Conservation (phyloP, 2,888 invertebrate species). For the Alitta virens region DNA sequence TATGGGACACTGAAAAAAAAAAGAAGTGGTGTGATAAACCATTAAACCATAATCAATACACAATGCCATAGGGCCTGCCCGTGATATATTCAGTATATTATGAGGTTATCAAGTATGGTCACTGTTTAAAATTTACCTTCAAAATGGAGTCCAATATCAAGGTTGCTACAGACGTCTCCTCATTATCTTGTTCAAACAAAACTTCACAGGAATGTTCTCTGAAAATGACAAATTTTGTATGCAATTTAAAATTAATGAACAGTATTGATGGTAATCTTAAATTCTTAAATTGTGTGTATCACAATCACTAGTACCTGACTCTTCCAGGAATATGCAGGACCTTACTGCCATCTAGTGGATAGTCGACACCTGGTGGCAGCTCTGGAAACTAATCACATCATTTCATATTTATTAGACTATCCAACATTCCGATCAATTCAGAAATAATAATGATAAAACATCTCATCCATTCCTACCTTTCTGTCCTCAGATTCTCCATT, state of each 20-base stretch:
- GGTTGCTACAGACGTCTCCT: constrained; percentile 77
- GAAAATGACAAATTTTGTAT: neutral
- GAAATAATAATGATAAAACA: too few relatives aligned
- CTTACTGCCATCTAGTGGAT: constrained; percentile 67
- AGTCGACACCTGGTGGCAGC: constrained; percentile 62
- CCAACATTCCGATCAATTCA: too few relatives aligned
- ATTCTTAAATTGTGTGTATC: neutral
- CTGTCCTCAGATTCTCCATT: constrained; percentile 18
- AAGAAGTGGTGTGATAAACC: neutral
- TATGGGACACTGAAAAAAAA: constrained; percentile 67
- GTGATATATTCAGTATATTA: too few relatives aligned
- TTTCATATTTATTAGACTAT: neutral
- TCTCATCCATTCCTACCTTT: neutral
- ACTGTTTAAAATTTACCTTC: constrained; percentile 23
- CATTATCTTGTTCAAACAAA: constrained; percentile 66
- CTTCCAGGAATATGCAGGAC: constrained; percentile 68
- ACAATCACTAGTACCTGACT: constrained; percentile 57
- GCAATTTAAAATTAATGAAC: neutral
- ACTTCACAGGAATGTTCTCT: constrained; percentile 31
- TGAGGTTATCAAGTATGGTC: too few relatives aligned
- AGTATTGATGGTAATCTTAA: neutral
- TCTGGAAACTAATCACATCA: constrained; percentile 19
- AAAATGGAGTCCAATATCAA: constrained; percentile 78
- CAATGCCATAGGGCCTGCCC: too few relatives aligned
- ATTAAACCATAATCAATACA: too few relatives aligned